phyloP scores from a whole-genome alignment of 2,797 vertebrate genomes.

The Sphenopsis melanotis region DNA sequence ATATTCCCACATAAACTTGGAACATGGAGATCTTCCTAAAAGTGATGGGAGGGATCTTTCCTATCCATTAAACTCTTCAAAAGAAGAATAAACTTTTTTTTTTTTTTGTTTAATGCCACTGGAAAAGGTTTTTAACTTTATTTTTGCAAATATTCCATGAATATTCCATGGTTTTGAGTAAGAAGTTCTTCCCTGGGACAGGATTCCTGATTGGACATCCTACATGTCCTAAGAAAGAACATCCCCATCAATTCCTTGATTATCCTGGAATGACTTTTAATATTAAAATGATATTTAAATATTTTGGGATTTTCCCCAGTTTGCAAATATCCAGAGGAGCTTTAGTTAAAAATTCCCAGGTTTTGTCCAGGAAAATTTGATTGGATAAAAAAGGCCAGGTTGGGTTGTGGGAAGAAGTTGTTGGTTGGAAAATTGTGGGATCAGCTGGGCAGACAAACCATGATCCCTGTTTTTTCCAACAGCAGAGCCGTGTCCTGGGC shows the following conservation, averaged over 20 bases:
- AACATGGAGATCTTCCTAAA: neutral
- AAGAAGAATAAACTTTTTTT: neutral
- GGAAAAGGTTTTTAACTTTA: neutral
- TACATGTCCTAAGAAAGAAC: neutral
- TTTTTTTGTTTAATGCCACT: neutral
- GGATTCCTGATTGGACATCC: neutral
- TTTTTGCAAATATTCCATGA: neutral
- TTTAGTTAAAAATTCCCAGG: neutral
- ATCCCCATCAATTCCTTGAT: neutral
- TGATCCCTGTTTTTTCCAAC: neutral
- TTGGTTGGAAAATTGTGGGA: neutral
- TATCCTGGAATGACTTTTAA: neutral
- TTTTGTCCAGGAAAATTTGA: neutral
- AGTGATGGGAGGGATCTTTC: neutral
- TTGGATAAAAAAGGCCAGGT: neutral
- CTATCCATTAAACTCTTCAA: neutral
- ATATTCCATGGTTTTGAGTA: accelerated
- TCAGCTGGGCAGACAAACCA: neutral
- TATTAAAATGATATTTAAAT: neutral
- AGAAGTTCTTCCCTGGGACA: neutral
- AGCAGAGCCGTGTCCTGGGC: accelerated
- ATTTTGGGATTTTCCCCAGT: neutral
- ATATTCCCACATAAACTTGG: neutral
- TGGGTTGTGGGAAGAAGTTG: neutral
- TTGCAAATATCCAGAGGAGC: neutral